Evolutionary conservation across 2,113 vertebrate species (phyloP), one percentile per base, ranked within the genome.

Genomic region (Artemisiospiza belli): DNA sequence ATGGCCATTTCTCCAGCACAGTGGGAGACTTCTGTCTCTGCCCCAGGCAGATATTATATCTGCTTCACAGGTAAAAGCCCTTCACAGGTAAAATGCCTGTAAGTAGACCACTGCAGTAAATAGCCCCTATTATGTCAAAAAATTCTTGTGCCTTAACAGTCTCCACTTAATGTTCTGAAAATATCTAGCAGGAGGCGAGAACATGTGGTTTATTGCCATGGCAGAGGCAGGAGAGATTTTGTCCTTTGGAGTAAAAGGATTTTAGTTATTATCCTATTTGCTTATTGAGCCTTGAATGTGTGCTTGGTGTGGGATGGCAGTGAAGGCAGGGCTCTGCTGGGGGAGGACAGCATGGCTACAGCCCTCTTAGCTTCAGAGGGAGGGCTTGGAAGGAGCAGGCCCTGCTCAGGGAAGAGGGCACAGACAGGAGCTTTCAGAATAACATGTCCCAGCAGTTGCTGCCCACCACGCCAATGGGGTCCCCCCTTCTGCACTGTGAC

Each of bases 381-480:
- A 44, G 31, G 22, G 31, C 31, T 76, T 84, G 54, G 55, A 76
- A 58, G 24, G 35, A 86, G 39, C 15, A 80, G 55, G 16, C 51
- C 18, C 41, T 73, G 33, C n/a, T 39, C 6, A n/a, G 21, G 20
- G 30, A 83, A 33, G 18, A 72, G 13, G 2, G 5, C 35, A 2
- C 23, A 67, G 27, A 59, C 13, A 43, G 67, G 21, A 76, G 15
- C 35, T 79, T 30, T 75, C 47, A 35, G 27, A 35, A 8, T 44
- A 55, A 21, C 18, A 9, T 4, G 51, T 75, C 25, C 15, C 55
- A 68, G 30, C 7, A 51, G 25, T n/a, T 91, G 27, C 52, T 62
- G 30, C 30, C 15, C 15, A 58, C 31, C 14, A 19, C 10, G 3
- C 37, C 1, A 1, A 3, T 74, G 12, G 7, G 4, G 9, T 46